These are phyloP conservation scores for Tenthredo amoena DNA, from an alignment of 2,888 invertebrate species.

Conservation along the genomic window DNA sequence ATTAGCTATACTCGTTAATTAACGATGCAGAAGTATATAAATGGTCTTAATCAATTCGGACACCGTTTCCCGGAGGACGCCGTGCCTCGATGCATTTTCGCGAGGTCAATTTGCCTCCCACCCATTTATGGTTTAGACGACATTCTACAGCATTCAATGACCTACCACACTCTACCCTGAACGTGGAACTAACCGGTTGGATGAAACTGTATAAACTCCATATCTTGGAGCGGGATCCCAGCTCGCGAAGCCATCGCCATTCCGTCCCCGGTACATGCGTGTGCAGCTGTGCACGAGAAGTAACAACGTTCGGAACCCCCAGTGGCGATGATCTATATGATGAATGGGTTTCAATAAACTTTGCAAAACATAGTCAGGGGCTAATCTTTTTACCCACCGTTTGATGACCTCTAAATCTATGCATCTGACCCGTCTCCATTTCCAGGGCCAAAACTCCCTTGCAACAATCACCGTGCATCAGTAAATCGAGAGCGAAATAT, in stretches of 20 bases:
- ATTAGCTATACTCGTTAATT: conserved; percentile 4
- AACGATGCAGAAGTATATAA: background rate
- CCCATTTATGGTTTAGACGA: background rate
- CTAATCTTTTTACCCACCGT: conserved; percentile 63
- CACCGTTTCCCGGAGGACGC: background rate
- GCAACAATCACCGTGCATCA: conserved; percentile 84
- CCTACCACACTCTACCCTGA: background rate
- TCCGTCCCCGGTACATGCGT: conserved; percentile 98
- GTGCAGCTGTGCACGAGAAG: conserved; percentile 99
- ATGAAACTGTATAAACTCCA: conserved; percentile 99
- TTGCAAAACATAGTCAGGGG: background rate
- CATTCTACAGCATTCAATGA: conserved; percentile 39
- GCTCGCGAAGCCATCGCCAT: conserved; percentile 96
- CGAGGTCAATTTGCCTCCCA: conserved; percentile 21
- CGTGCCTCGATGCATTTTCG: background rate
- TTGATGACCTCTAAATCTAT: conserved; percentile 82
- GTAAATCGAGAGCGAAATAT: conserved; percentile 85
- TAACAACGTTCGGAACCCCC: conserved; percentile 79
- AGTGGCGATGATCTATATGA: conserved; percentile 69
- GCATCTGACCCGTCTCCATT: conserved; percentile 86
- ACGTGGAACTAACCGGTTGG: conserved; percentile 87
- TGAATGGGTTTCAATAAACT: background rate
- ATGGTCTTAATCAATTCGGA: background rate
- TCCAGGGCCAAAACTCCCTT: conserved; percentile 83
- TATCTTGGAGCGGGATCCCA: conserved; percentile 95